Base-by-base conservation (phyloP, 2,113 vertebrate genomes). In the Malurus cyaneus region DNA sequence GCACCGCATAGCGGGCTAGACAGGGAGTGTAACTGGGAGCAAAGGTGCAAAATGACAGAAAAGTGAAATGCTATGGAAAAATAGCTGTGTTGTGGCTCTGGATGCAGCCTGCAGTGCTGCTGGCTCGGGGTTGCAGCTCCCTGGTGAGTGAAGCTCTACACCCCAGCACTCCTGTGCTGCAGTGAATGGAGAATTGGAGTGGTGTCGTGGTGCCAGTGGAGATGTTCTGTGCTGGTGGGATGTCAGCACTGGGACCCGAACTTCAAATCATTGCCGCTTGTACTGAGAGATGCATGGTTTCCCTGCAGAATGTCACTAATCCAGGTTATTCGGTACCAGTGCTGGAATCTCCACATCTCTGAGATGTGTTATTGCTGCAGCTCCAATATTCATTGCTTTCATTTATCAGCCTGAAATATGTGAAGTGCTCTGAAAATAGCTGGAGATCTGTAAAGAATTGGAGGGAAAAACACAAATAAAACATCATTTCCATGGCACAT, bases 331-430 rank as follows among this genome's bases (percentile, higher is more conserved):
- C 32, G 17, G 20, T 71, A 2, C 46, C 24, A 13, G 0, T 8
- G 34, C 44, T 62, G 57, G 32, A 46, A 79, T 59, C 52, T 47
- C 15, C 12, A 8, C 29, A 10, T 56, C 34, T 50, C 76, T 29
- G 57, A 71, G 47, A 15, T 34, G n/a, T 59, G 44, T 88, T 76
- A 25, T 5, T 60, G 57, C 39, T 64, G 57, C 20, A 9, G n/a
- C 66, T 85, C 18, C 47, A 59, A 21, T n/a, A 49, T 62, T 66
- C 47, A 8, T 19, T 70, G 28, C 70, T 81, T 54, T 89, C 12
- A 34, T 69, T 80, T 41, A 7, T 39, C 34, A 66, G 0, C 32
- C 18, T 32, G 28, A 65, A 78, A 70, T 82, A 36, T 0, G 0
- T 24, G 52, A 71, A 49, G 29, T 41, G 17, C 28, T 64, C 49